These are phyloP conservation scores for Paedocypris sp. DNA, from an alignment of 2,113 vertebrate genomes.

Conservation along the genomic window DNA sequence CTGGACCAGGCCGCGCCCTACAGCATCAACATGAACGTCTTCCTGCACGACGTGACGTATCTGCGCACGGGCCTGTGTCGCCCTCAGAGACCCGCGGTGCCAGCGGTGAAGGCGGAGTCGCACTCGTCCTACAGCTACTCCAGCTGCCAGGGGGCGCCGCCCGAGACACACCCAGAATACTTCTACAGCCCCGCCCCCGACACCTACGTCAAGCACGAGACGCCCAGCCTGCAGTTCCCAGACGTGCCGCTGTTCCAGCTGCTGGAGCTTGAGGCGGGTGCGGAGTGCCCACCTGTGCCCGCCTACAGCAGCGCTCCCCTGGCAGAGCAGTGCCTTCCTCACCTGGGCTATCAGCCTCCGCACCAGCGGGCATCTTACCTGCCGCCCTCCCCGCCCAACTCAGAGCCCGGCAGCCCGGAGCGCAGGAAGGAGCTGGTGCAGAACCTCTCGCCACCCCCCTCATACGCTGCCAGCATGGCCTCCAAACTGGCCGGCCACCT, in stretches of 20 bases:
- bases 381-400: constrained; percentile 88
- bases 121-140: constrained; percentile 68
- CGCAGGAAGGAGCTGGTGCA: constrained; percentile 79
- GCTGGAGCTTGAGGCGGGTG: constrained; percentile 78
- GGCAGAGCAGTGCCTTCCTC: constrained; percentile 63
- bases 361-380: constrained; percentile 74
- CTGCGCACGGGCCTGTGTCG: constrained; percentile 82
- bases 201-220: constrained; percentile 84
- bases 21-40: constrained; percentile 93
- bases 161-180: constrained; percentile 64
- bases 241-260: constrained; percentile 86
- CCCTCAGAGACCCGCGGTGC: constrained; percentile 65
- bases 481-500: constrained; percentile 76
- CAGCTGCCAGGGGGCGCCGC: constrained; percentile 63
- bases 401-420: constrained; percentile 87
- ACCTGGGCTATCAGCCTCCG: constrained; percentile 48
- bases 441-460: constrained; percentile 83
- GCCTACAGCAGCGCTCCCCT: constrained; percentile 65
- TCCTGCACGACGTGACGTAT: constrained; percentile 80
- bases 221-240: constrained; percentile 75
- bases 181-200: constrained; percentile 70
- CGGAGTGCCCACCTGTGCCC: constrained; percentile 62
- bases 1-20: constrained; percentile 79
- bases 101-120: constrained; percentile 83
- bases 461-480: constrained; percentile 85